Evolutionary conservation across 2,888 invertebrate species (phyloP), one percentile per base, ranked within the genome.

Genomic region (Lasius fuliginosus): DNA sequence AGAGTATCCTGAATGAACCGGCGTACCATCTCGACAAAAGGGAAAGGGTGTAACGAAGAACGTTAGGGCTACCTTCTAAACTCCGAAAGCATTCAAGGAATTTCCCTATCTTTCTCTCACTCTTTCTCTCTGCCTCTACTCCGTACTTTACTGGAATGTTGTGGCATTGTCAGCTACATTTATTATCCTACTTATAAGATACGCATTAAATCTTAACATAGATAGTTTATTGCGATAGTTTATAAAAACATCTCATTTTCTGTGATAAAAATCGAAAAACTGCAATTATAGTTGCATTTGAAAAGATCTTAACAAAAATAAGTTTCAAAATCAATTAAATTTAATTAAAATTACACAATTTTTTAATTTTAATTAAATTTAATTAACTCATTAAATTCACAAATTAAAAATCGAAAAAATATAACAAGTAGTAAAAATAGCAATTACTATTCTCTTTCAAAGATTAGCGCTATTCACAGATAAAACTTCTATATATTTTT

Each of bases 41-140:
- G 86, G 91, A 92, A 94, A 94, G 93, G 92, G 91, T 92, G 85
- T 84, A 92, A 84, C 92, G 93, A 93, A 93, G 93, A 93, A 93
- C 92, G 76, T 85, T 84, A 81, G 86, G 89, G 90, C 88, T 90
- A 90, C 89, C 91, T 92, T 91, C 90, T 90, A 90, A 90, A 89
- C 91, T 91, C 87, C 81, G 86, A 81, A 92, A 90, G 87, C 91
- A 91, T 89, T 90, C 89, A 87, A 90, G 92, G 90, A 93, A 93
- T 92, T 91, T 85, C 62, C 82, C 76, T 76, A 62, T 46, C 85
- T 79, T 60, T 53, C 64, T 68, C 42, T 90, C 90, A 83, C 86
- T 88, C 58, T 53, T 64, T 69, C 74, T 62, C 71, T 42, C 65
- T 33, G 30, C 30, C 18, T 36, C 36, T 62, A n/a, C 15, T 64